Percentiles rank a stretch among this genome's conserved stretches.
These are phyloP conservation scores for Coptodon bakossiorum DNA, from an alignment of 2,113 vertebrate genomes.

Conservation along the genomic window DNA sequence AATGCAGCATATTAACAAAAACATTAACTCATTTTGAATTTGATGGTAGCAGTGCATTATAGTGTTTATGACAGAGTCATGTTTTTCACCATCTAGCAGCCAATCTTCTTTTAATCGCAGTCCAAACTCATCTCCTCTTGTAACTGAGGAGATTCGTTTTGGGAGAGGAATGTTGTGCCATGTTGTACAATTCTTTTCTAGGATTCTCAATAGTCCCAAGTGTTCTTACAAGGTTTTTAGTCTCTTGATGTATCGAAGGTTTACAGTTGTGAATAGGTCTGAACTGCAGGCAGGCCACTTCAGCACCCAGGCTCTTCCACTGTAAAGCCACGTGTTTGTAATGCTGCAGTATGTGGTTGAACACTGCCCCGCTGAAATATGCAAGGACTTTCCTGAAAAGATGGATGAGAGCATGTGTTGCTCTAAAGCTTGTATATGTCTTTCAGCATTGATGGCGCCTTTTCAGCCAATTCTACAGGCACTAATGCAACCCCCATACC, in stretches of 20 bases:
- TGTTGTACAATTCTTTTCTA: neutral
- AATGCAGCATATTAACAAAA: neutral
- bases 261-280: neutral
- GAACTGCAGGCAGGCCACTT: neutral
- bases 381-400: neutral
- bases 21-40: neutral
- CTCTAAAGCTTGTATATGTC: neutral
- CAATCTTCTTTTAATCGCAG: rapidly evolving
- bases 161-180: neutral
- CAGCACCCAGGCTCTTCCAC: neutral
- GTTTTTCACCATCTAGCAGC: neutral
- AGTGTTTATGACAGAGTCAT: neutral
- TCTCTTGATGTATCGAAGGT: neutral
- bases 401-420: neutral
- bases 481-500: neutral
- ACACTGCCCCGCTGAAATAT: neutral
- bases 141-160: neutral
- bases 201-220: neutral
- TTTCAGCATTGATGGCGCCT: neutral
- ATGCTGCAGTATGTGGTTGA: neutral
- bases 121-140: neutral
- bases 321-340: neutral
- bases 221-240: neutral
- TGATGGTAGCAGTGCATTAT: neutral
- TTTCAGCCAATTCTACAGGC: neutral